Percentiles rank a stretch among this genome's conserved stretches.
Evolutionary conservation across 2,113 vertebrate species (phyloP).

Genomic region (Marmota flaviventris): DNA sequence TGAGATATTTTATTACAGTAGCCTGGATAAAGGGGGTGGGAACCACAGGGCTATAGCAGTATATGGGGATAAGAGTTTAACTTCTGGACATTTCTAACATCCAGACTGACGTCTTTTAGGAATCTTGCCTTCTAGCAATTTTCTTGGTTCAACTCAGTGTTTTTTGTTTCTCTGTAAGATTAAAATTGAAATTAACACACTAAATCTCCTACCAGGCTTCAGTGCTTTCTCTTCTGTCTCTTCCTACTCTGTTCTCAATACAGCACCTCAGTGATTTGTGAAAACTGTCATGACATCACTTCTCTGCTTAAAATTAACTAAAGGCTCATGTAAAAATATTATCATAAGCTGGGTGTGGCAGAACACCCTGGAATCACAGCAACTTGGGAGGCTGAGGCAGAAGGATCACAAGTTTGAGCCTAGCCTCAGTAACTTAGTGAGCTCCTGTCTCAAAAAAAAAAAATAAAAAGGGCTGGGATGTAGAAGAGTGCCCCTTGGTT

Average conservation of each 20-base stretch:
- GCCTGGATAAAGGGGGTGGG: too few relatives aligned
- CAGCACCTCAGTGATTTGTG: background rate
- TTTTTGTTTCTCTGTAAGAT: background rate
- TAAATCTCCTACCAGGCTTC: background rate
- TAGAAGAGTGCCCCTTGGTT: too few relatives aligned
- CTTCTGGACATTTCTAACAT: background rate
- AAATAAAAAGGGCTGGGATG: too few relatives aligned
- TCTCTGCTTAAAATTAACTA: background rate
- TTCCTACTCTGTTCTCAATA: background rate
- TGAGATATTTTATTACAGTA: background rate
- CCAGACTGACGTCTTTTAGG: background rate
- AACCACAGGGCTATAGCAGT: background rate
- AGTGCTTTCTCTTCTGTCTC: background rate
- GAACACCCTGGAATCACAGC: too few relatives aligned
- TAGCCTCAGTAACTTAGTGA: too few relatives aligned
- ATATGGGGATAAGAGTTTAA: background rate
- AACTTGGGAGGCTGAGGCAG: too few relatives aligned
- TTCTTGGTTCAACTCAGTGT: background rate
- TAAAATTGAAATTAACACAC: background rate
- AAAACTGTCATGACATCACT: background rate
- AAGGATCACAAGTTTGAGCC: too few relatives aligned
- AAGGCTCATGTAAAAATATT: background rate
- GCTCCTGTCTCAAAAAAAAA: too few relatives aligned
- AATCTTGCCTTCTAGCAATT: background rate
- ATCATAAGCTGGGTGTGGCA: too few relatives aligned